phyloP scores from a whole-genome alignment of 64 coral and sea anemone species.

The Stichodactyla helianthus region DNA sequence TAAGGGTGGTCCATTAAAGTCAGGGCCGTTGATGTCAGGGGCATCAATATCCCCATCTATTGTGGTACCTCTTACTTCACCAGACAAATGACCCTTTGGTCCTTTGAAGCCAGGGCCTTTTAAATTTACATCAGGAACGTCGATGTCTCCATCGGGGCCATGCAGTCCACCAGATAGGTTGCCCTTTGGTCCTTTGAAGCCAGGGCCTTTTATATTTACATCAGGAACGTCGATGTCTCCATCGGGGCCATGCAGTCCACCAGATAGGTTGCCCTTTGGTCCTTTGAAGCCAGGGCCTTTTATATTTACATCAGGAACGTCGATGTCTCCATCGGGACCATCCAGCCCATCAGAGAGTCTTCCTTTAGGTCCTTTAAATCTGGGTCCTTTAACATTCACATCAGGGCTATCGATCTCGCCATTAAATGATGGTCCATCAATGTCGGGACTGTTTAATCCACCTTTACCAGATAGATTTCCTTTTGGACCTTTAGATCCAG shows the following conservation, averaged over 20 bases:
- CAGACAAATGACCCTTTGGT: neutral
- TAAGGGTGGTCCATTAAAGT: slow-evolving; percentile 4
- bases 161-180: neutral
- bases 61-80: neutral
- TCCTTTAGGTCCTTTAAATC: neutral
- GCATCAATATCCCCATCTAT: neutral
- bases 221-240: slow-evolving; percentile 7
- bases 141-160: neutral
- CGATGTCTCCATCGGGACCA: neutral
- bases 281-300: slow-evolving; percentile 19
- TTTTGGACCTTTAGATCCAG: slow-evolving; percentile 10
- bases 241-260: neutral
- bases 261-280: neutral
- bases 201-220: neutral
- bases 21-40: neutral
- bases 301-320: neutral
- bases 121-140: neutral
- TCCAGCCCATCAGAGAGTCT: neutral
- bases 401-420: slow-evolving; percentile 4
- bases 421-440: neutral
- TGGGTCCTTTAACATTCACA: neutral
- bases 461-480: slow-evolving; percentile 1
- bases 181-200: slow-evolving; percentile 12
- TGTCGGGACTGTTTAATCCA: neutral
- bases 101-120: neutral